Evolutionary conservation across 2,888 invertebrate species (phyloP).

Genomic region (Rotaria macrura): DNA sequence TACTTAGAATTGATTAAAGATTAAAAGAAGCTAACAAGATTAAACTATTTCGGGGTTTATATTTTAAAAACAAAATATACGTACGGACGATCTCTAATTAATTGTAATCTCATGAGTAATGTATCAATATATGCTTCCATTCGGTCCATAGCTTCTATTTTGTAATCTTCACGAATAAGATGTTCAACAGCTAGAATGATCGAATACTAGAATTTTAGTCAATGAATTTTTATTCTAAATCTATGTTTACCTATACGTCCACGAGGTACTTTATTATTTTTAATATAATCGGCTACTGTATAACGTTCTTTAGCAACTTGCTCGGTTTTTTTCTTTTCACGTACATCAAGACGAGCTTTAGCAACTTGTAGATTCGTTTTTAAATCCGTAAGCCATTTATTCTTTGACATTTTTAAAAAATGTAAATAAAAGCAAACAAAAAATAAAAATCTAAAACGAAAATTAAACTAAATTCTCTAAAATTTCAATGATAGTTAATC

Average conservation of each 20-base stretch:
- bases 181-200: slow-evolving; percentile 64
- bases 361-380: not conserved
- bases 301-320: slow-evolving; percentile 83
- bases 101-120: slow-evolving; percentile 76
- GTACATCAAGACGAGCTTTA: not conserved
- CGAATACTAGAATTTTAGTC: not conserved
- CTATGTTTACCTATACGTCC: slow-evolving; percentile 67
- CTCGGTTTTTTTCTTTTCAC: slow-evolving; percentile 58
- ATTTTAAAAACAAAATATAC: too few species aligned
- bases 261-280: slow-evolving; percentile 53
- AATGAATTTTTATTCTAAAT: not conserved
- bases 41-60: too few species aligned
- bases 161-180: slow-evolving; percentile 93
- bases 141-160: slow-evolving; percentile 97
- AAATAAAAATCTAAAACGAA: too few species aligned
- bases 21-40: too few species aligned
- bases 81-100: slow-evolving; percentile 59
- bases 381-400: not conserved
- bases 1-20: too few species aligned
- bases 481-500: too few species aligned
- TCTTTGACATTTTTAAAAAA: not conserved
- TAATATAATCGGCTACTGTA: slow-evolving; percentile 83
- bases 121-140: slow-evolving; percentile 98
- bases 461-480: too few species aligned
- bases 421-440: too few species aligned